Evolutionary conservation across 2,888 invertebrate genomes (phyloP).

Genomic region (Agriopis marginaria): DNA sequence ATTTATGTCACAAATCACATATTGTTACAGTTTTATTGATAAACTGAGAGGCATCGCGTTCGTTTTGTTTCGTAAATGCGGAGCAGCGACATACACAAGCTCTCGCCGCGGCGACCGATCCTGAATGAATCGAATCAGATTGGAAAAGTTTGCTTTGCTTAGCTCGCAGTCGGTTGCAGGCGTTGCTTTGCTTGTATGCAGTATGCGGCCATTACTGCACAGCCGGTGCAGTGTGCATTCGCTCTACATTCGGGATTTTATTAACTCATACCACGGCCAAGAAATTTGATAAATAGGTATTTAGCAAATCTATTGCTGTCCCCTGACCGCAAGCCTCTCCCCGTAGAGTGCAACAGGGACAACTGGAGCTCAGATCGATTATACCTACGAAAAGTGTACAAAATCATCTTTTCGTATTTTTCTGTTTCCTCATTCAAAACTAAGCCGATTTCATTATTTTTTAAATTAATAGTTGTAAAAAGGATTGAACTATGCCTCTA

Average conservation of each 20-base stretch:
- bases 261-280: no score
- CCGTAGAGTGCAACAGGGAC: no score
- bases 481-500: no score
- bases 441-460: no score
- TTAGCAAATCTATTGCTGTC: no score
- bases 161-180: not conserved
- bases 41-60: constrained; percentile 75
- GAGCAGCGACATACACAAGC: constrained; percentile 56
- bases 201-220: not conserved
- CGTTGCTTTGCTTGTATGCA: not conserved
- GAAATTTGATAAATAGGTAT: no score
- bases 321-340: no score
- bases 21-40: constrained; percentile 68
- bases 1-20: constrained; percentile 64
- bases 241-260: not conserved
- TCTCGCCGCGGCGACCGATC: constrained; percentile 56
- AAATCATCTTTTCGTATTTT: no score
- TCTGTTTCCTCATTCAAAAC: no score
- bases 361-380: no score
- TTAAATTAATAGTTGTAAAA: no score
- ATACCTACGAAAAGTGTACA: no score
- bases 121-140: constrained; percentile 62
- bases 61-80: constrained; percentile 50
- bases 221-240: not conserved
- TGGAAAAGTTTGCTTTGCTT: not conserved